Evolutionary conservation across 2,888 invertebrate species (phyloP), one percentile per base, ranked within the genome.

Genomic region (Apodemia mormo): DNA sequence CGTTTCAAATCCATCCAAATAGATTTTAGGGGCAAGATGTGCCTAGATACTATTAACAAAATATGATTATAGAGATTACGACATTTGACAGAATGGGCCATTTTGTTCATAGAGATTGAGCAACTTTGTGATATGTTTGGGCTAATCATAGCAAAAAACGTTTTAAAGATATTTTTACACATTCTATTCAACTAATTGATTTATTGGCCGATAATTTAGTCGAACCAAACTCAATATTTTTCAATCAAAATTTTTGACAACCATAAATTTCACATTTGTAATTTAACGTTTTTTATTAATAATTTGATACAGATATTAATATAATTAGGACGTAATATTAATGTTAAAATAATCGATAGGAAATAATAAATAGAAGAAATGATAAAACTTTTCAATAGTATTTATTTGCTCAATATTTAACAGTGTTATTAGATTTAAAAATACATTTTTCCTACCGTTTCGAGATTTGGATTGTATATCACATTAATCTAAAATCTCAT

Each of bases 51-150:
- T 33, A 37, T 45, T 64, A 70, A 71, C 69, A 56, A 56, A 66
- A 68, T 67, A 43, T 70, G 49, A 54, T 67, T 68, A 69, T 65
- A 54, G 69, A 37, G 45, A 66, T 67, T 68, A 71, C 67, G 64
- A 40, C 61, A 14, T n/a, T 45, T 52, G 33, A 61, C 54, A 74
- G 68, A 67, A 70, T 68, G 68, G 71, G 72, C 74, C 74, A 72
- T 74, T 76, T 76, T 78, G 78, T 78, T 77, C 76, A 52, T 52
- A 75, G 74, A 74, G 75, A 76, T 80, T 80, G 80, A 80, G 80
- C 80, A 80, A 80, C 73, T 71, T 61, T 75, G 76, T 74, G 74
- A 73, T 75, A 75, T 74, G 72, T 65, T 72, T 70, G 43, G 56
- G 67, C 70, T 70, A 69, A 73, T 69, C 67, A 67, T 61, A 61